phyloP scores from a whole-genome alignment of 2,113 vertebrate genomes.

The Rhabdomys dilectus region DNA sequence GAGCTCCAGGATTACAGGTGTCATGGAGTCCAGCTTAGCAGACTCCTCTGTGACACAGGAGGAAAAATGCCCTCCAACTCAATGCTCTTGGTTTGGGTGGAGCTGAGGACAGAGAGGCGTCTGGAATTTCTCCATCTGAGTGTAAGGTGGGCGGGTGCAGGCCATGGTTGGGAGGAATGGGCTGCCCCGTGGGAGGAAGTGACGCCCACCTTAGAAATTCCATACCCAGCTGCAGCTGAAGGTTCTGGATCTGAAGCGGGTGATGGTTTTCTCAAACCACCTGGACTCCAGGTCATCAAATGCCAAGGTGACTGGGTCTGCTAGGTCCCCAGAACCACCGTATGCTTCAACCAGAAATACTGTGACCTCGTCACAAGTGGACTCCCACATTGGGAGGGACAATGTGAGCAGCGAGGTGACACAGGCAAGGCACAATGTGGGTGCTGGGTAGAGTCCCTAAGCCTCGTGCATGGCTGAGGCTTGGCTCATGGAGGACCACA shows the following conservation, averaged over 20 bases:
- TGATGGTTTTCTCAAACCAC: not conserved
- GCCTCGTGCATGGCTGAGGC: not conserved
- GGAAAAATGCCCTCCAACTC: no score
- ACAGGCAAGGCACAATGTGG: not conserved
- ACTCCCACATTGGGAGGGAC: not conserved
- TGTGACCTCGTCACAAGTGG: not conserved
- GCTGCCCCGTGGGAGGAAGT: not conserved
- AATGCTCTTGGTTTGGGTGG: not conserved
- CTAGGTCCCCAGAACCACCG: not conserved
- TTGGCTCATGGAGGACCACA: rapidly evolving
- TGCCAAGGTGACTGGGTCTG: not conserved
- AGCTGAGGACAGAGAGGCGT: not conserved
- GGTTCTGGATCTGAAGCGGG: not conserved
- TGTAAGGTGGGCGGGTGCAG: not conserved
- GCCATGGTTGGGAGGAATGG: not conserved
- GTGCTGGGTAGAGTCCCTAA: not conserved
- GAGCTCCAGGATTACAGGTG: not conserved
- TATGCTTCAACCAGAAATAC: not conserved
- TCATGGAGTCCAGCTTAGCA: not conserved
- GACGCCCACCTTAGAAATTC: rapidly evolving
- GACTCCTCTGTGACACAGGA: not conserved
- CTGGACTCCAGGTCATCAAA: not conserved
- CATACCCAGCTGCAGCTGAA: not conserved
- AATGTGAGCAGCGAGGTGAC: not conserved
- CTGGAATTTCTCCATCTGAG: not conserved